phyloP scores from a whole-genome alignment of 2,797 vertebrate genomes.

The Odontamblyopus rebecca region DNA sequence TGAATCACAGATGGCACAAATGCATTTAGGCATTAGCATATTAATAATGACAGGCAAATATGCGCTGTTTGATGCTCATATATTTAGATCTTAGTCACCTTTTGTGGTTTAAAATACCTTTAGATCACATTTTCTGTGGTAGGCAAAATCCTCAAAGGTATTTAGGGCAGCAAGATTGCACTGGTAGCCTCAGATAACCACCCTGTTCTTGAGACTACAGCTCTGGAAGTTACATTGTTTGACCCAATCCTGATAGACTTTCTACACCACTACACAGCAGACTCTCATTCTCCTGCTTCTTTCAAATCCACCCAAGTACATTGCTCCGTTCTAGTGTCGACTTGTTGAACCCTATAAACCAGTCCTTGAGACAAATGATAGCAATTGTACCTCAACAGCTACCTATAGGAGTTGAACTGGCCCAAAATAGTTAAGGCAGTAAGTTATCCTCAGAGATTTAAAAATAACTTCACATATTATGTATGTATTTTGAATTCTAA shows the following conservation, averaged over 20 bases:
- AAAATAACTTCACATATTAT: too few relatives aligned
- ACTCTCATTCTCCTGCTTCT: neutral
- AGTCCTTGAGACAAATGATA: conserved; percentile 2
- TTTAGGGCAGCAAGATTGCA: conserved; percentile 20
- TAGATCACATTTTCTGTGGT: conserved; percentile 13
- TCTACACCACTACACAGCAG: neutral
- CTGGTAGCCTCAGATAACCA: neutral
- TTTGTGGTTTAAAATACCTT: conserved; percentile 46
- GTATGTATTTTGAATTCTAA: too few relatives aligned
- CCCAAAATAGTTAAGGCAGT: neutral
- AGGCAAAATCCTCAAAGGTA: conserved; percentile 41
- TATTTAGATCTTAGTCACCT: conserved; percentile 23
- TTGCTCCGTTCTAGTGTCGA: neutral
- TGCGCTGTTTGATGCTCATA: conserved; percentile 22
- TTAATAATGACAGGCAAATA: conserved; percentile 3
- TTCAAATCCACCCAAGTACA: neutral
- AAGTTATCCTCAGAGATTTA: neutral
- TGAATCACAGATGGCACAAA: conserved; percentile 9
- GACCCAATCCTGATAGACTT: neutral
- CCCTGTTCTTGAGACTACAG: neutral
- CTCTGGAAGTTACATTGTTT: neutral
- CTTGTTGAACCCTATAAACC: neutral
- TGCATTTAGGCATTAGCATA: conserved; percentile 9
- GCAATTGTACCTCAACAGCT: conserved; percentile 2
- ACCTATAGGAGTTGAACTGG: neutral